Percentiles rank a stretch among this genome's conserved stretches.
These are phyloP conservation scores for Labroides dimidiatus DNA, from an alignment of 2,797 vertebrate genomes.

Conservation along the genomic window DNA sequence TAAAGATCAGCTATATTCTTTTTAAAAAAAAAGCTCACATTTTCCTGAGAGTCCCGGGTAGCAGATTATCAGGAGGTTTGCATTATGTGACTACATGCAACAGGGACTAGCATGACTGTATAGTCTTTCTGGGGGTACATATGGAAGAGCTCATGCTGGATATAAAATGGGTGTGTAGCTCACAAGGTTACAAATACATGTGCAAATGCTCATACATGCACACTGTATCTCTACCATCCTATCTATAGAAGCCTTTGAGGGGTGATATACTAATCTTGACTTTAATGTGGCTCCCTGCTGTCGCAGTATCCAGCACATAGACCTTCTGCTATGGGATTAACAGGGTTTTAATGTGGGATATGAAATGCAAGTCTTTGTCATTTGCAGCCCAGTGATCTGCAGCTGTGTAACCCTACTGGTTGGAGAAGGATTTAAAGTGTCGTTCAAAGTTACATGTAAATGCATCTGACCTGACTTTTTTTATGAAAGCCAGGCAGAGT, in stretches of 20 bases:
- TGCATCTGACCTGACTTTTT: conserved; percentile 42
- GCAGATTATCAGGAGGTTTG: conserved; percentile 29
- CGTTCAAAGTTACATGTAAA: conserved; percentile 35
- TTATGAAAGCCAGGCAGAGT: conserved; percentile 38
- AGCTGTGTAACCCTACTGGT: conserved; percentile 44
- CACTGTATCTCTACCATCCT: conserved; percentile 20
- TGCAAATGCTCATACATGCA: conserved; percentile 27
- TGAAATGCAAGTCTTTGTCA: conserved; percentile 62
- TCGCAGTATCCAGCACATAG: conserved; percentile 40
- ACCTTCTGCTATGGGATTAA: conserved; percentile 50
- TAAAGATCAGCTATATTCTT: conserved; percentile 6
- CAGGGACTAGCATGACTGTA: neutral
- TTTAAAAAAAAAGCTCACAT: neutral
- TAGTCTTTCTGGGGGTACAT: conserved; percentile 10
- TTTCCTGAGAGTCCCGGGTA: conserved; percentile 22
- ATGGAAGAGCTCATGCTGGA: conserved; percentile 41
- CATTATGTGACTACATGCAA: conserved; percentile 23
- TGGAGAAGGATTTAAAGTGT: conserved; percentile 58
- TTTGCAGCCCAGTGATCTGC: conserved; percentile 21
- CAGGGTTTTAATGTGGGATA: conserved; percentile 41
- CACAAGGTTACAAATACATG: conserved; percentile 7
- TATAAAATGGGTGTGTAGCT: conserved; percentile 20
- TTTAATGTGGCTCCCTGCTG: conserved; percentile 41
- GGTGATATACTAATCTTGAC: conserved; percentile 31
- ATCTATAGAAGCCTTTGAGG: conserved; percentile 37